Evolutionary conservation across 2,888 invertebrate species (phyloP).

Genomic region (Mesoligia furuncula): DNA sequence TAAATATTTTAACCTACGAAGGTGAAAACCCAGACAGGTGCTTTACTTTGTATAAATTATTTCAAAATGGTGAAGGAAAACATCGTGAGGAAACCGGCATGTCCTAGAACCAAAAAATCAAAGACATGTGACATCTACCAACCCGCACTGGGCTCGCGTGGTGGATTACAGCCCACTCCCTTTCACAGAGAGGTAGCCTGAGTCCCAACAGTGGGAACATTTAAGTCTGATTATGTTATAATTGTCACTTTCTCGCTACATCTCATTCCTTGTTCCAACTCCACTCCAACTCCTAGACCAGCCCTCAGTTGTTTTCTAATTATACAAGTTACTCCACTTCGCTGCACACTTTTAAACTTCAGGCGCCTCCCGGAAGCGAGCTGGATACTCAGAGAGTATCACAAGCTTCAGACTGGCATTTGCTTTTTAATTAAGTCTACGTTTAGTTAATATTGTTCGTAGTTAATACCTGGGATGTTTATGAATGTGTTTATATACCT

Average conservation of each 20-base stretch:
- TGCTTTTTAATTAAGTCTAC: constrained; percentile 35
- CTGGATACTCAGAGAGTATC: constrained; percentile 5
- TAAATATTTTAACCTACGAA: too few relatives aligned
- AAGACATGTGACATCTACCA: too few relatives aligned
- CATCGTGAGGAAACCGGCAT: too few relatives aligned
- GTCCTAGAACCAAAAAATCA: too few relatives aligned
- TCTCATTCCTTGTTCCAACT: neutral
- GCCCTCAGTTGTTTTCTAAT: constrained; percentile 47
- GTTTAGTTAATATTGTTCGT: neutral
- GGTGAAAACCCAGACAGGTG: too few relatives aligned
- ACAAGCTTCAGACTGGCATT: constrained; percentile 5
- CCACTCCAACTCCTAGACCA: neutral
- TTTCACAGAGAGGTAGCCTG: too few relatives aligned
- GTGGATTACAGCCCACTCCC: too few relatives aligned
- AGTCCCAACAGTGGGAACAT: too few relatives aligned
- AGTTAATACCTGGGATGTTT: neutral
- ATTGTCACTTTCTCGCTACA: neutral
- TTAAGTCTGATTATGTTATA: neutral
- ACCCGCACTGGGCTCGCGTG: too few relatives aligned
- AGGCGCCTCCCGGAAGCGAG: constrained; percentile 19
- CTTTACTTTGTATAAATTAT: too few relatives aligned
- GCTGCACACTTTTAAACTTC: constrained; percentile 49
- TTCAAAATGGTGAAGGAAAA: too few relatives aligned
- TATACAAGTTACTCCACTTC: constrained; percentile 47
- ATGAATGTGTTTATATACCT: too few relatives aligned